Base-by-base conservation (phyloP, 2,797 vertebrate species). In the Thalassophryne amazonica region DNA sequence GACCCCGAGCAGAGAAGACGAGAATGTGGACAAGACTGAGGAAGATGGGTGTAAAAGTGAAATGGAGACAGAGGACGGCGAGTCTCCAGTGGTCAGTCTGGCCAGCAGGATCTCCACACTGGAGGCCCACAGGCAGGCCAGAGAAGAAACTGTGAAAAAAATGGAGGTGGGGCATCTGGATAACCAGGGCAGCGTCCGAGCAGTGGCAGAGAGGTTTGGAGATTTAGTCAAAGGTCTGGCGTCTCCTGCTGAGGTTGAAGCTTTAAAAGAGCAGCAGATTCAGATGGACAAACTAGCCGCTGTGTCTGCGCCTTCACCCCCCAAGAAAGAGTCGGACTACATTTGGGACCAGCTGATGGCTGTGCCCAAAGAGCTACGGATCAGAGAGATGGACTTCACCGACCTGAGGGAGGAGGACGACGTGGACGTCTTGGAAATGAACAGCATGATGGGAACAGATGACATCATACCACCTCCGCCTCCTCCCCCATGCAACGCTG, bases 291-390 rank as follows among this genome's bases (percentile, higher is more conserved):
- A 89, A 48, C 55, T 71, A 9, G 7, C 75, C 0, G 33, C 73
- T 0, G 52, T 67, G 13, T 34, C 71, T 0, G 36, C 75, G 0
- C 38, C 77, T 3, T 34, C 32, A 21, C 92, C 91, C 3, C 81
- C 91, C 0, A 97, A 96, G 86, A 96, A 94, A 6, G 97, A 99
- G 82, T 97, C 95, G 0, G 97, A 99, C 71, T 91, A 96, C 28
- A 98, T 99, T 79, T 99, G 97, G 97, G 97, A 99, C 83, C 96
- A 98, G 88, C 91, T 98, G 52, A 93, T 98, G 94, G 94, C 95
- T 33, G 76, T 87, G 7, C 95, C 95, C 12, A 88, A 93, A 58
- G 94, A 97, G 88, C 93, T 99, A 46, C 92, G 93, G 58, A 98
- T 98, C 75, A 97, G 96, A 89, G 96, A 99, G 59, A 94, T 99